Percentiles rank a stretch among this genome's conserved stretches.
These are phyloP conservation scores for Myrmophylax atrothorax DNA, from an alignment of 2,113 vertebrate species.

Conservation along the genomic window DNA sequence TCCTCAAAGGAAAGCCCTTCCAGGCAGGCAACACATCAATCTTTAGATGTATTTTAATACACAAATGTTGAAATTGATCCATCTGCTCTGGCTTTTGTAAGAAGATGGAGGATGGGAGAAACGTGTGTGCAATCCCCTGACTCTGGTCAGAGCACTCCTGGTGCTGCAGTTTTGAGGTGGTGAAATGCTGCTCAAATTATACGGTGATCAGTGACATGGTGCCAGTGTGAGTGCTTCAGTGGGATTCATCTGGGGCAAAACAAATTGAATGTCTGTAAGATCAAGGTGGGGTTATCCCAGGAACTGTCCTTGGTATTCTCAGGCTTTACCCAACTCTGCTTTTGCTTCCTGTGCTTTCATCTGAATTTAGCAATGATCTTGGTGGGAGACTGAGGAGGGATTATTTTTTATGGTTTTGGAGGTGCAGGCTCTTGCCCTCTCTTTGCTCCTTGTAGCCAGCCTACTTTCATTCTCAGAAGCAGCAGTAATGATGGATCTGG, in stretches of 20 bases:
- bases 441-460: neutral
- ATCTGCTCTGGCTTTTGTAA: neutral
- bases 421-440: neutral
- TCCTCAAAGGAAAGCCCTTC: neutral
- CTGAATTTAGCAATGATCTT: neutral
- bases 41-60: neutral
- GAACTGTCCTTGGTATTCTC: neutral
- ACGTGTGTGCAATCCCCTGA: neutral
- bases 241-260: neutral
- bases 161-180: neutral
- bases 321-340: neutral
- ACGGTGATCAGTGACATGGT: rapidly evolving
- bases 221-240: rapidly evolving
- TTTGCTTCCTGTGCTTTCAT: neutral
- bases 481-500: neutral
- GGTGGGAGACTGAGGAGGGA: neutral
- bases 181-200: neutral
- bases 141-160: neutral
- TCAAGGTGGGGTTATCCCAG: neutral
- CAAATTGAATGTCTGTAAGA: neutral
- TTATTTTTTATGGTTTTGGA: neutral
- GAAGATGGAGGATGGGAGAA: neutral
- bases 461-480: neutral
- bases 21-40: neutral
- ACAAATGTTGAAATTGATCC: neutral